phyloP scores from a whole-genome alignment of 2,113 vertebrate genomes.

The Columba livia region DNA sequence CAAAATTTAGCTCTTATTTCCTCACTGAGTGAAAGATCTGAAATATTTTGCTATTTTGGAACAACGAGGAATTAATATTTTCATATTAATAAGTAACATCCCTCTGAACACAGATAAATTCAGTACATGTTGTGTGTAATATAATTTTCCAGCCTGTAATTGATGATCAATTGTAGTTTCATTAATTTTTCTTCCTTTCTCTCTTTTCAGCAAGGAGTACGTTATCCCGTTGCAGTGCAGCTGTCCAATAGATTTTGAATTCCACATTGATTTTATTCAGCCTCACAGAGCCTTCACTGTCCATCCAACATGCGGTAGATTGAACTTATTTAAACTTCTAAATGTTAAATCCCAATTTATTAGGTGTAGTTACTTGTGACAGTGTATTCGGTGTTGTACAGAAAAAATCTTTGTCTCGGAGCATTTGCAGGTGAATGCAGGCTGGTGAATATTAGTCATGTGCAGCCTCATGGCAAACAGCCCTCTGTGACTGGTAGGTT shows the following conservation, averaged over 20 bases:
- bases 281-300: slow-evolving; percentile 84
- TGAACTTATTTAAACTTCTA: not conserved
- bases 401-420: not conserved
- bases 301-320: slow-evolving; percentile 82
- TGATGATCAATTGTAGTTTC: not conserved
- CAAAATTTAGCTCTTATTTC: not conserved
- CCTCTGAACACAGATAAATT: not conserved
- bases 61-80: not conserved
- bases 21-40: not conserved
- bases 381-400: not conserved
- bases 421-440: not conserved
- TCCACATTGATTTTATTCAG: slow-evolving; percentile 81
- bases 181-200: not conserved
- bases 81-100: not conserved
- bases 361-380: not conserved
- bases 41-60: not conserved
- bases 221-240: slow-evolving; percentile 88
- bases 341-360: not conserved
- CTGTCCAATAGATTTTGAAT: slow-evolving; percentile 92
- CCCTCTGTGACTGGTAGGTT: not conserved
- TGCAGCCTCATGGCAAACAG: not conserved
- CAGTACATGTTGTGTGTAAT: not conserved
- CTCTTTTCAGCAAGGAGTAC: slow-evolving; percentile 74
- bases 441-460: not conserved
- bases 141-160: not conserved